These are phyloP conservation scores for Dreissena rostriformis DNA, from an alignment of 1,140 invertebrate genomes.

Conservation along the genomic window DNA sequence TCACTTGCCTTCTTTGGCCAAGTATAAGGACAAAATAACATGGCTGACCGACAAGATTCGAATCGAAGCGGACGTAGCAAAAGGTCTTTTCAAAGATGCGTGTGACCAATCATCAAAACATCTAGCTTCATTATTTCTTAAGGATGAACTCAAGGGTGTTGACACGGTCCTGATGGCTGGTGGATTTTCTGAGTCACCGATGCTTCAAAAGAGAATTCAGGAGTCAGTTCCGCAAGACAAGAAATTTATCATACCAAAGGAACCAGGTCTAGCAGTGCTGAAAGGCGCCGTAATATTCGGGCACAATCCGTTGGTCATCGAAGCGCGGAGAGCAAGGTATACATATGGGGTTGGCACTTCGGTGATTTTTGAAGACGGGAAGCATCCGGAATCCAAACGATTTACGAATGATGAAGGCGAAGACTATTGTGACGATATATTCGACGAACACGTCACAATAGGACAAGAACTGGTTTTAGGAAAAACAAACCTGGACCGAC, in stretches of 20 bases:
- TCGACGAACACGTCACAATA: slow-evolving; percentile 37
- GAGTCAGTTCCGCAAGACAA: neutral
- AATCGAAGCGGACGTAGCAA: neutral
- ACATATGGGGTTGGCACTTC: slow-evolving; percentile 49
- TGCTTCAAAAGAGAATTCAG: slow-evolving; percentile 46
- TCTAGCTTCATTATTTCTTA: neutral
- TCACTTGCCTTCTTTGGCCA: neutral
- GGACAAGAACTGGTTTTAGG: slow-evolving; percentile 31
- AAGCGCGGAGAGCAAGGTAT: slow-evolving; percentile 9
- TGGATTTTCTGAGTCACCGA: slow-evolving; percentile 57
- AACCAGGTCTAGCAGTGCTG: slow-evolving; percentile 52
- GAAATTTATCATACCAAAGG: slow-evolving; percentile 53
- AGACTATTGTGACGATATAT: slow-evolving; percentile 34
- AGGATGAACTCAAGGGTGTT: slow-evolving; percentile 9
- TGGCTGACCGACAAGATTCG: slow-evolving; percentile 28
- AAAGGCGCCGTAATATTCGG: slow-evolving; percentile 62
- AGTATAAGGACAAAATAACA: slow-evolving; percentile 1
- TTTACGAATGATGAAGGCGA: slow-evolving; percentile 18
- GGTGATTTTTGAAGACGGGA: slow-evolving; percentile 26
- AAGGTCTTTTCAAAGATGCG: slow-evolving; percentile 22
- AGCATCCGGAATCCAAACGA: slow-evolving; percentile 8
- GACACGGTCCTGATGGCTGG: slow-evolving; percentile 52
- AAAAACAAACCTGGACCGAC: neutral
- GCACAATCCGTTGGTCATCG: slow-evolving; percentile 42
- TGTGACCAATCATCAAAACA: slow-evolving; percentile 12